Evolutionary conservation across 2,113 vertebrate species (phyloP), one percentile per base, ranked within the genome.

Genomic region (Craseonycteris thonglongyai): DNA sequence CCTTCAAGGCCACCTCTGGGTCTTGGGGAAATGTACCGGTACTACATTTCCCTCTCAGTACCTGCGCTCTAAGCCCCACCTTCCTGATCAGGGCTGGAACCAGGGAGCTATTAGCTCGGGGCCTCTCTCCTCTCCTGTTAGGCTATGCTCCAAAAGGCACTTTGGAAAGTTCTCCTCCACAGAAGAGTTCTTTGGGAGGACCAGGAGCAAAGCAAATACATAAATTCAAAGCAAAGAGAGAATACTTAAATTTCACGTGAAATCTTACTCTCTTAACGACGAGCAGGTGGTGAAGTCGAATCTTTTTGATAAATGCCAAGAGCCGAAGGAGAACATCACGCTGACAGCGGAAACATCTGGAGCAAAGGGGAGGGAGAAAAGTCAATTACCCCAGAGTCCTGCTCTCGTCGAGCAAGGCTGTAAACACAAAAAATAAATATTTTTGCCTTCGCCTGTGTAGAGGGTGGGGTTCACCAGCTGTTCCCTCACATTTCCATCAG

Each of bases 191-290:
- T 93, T 94, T 42, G 71, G 93, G 76, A 96, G 93, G 84, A 38
- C 0, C 40, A 83, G 30, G 88, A 61, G 16, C 30, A 35, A 80
- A 86, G 63, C 83, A 81, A 83, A 72, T 49, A 78, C 87, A 96
- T 95, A 87, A 95, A 90, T 86, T 58, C 85, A 81, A 91, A 63
- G 59, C 88, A 93, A 83, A 10, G 51, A 95, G 82, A 95, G 90
- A 75, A 86, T 58, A 90, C 79, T 93, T 59, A 93, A 75, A 82
- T 85, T 82, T 79, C 86, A 94, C 84, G 97, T 92, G n/a, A 95
- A 91, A 45, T 96, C 98, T 98, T 98, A 98, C 98, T 97, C 98
- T 97, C 95, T 97, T 95, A 96, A 80, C 58, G 95, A 96, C 1
- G 94, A 97, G 86, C 98, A 98, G 84, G 95, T 93, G 91, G 97